Evolutionary conservation across 2,888 invertebrate species (phyloP).

Genomic region (Coelinius sp.): DNA sequence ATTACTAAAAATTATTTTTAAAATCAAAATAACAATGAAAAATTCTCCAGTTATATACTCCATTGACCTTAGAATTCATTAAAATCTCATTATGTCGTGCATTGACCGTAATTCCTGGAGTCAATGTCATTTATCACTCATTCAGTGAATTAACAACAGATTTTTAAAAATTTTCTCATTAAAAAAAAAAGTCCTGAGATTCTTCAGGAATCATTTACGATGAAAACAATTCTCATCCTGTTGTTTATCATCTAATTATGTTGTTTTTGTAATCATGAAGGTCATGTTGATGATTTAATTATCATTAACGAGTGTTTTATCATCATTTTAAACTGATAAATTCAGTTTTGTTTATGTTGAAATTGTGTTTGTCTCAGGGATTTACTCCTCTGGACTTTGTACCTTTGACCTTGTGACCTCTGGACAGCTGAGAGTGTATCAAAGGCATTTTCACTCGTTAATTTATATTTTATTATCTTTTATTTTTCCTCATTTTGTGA

Average conservation of each 20-base stretch:
- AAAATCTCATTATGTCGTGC: background rate
- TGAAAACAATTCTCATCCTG: too few species aligned
- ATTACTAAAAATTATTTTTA: background rate
- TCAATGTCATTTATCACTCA: background rate
- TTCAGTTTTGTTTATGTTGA: too few species aligned
- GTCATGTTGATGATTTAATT: background rate
- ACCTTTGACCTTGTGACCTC: slow-evolving; percentile 26
- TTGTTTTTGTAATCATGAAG: too few species aligned
- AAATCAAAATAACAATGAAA: background rate
- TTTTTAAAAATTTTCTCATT: background rate
- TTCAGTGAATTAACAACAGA: background rate
- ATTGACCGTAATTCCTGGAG: slow-evolving; percentile 10
- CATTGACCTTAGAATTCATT: background rate
- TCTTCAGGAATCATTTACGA: too few species aligned
- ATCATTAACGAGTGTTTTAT: too few species aligned
- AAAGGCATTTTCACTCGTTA: background rate
- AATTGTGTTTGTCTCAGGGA: background rate
- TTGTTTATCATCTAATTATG: background rate
- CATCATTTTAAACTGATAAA: too few species aligned
- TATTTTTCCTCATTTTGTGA: background rate
- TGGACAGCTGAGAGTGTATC: background rate
- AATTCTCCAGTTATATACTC: background rate
- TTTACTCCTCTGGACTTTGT: slow-evolving; percentile 12
- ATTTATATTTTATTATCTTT: background rate
- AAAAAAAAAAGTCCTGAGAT: too few species aligned